Base-by-base conservation (phyloP, 2,113 vertebrate genomes). In the Gallinago jamesoni region DNA sequence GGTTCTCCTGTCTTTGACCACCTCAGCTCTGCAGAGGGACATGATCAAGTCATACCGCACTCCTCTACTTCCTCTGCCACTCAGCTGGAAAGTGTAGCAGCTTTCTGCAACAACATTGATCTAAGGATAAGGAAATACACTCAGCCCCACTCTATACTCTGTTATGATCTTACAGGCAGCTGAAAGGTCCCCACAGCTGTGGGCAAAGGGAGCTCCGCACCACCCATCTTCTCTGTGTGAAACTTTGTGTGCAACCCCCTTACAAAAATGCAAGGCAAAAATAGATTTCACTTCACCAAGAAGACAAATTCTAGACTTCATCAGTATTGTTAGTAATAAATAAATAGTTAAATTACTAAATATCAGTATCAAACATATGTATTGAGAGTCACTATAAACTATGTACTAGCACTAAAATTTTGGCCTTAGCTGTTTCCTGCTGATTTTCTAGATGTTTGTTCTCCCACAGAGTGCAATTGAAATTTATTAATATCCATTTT, bases 41-140 rank as follows among this genome's bases (percentile, higher is more conserved):
- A 18, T 0, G 0, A 20, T 21, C 31, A 74, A 69, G 12, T 64
- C 33, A 6, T 41, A 85, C 47, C 0, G 0, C 39, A 31, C 39
- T 84, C 9, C 11, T 53, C 57, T 66, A n/a, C 33, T 92, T 85
- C 39, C 23, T 76, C 68, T 56, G 33, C 63, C 21, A 31, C 45
- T 77, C 68, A 78, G 33, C 16, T 10, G 12, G 69, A 39, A 95
- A 82, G 14, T 12, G 35, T 21, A 78, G 7, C 22, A 90, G 33
- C 24, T 70, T 87, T 87, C 85, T 82, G 22, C n/a, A 68, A 81
- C 41, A 43, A 75, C 39, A 25, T 37, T 50, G 56, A 55, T n/a
- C 47, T 43, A 64, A 70, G 47, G 24, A 50, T 53, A 84, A 79
- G 66, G 48, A 92, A 92, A 72, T 4, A 41, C 28, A 69, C 0